These are phyloP conservation scores for Buphagus erythrorhynchus DNA, from an alignment of 2,797 vertebrate genomes.

Conservation along the genomic window DNA sequence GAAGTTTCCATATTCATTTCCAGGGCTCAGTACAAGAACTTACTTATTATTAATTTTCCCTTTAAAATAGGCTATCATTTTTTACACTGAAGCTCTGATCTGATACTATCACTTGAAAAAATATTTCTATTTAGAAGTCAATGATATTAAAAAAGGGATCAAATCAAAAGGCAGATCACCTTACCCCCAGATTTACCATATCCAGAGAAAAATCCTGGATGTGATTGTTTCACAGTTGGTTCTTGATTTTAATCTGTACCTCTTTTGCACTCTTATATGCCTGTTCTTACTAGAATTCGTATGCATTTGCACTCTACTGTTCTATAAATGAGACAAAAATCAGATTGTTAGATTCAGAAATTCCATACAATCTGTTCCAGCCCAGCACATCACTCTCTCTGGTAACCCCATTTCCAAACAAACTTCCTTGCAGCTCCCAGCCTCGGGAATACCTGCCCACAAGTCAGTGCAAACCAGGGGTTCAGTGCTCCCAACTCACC, in stretches of 20 bases:
- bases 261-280: neutral
- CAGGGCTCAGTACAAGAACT: neutral
- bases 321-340: neutral
- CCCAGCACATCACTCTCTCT: neutral
- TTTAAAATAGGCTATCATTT: neutral
- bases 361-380: neutral
- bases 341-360: neutral
- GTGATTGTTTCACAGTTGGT: rapidly evolving
- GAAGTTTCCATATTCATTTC: neutral
- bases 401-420: neutral
- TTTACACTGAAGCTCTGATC: neutral
- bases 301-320: neutral
- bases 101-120: neutral
- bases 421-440: neutral
- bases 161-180: neutral
- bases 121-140: neutral
- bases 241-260: neutral
- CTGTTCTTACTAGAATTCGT: neutral
- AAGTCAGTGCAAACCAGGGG: neutral
- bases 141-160: neutral
- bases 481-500: neutral
- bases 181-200: rapidly evolving
- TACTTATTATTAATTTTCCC: neutral
- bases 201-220: neutral
- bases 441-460: neutral